Base-by-base conservation (phyloP, 2,113 vertebrate species). In the Phyllopteryx taeniolatus region DNA sequence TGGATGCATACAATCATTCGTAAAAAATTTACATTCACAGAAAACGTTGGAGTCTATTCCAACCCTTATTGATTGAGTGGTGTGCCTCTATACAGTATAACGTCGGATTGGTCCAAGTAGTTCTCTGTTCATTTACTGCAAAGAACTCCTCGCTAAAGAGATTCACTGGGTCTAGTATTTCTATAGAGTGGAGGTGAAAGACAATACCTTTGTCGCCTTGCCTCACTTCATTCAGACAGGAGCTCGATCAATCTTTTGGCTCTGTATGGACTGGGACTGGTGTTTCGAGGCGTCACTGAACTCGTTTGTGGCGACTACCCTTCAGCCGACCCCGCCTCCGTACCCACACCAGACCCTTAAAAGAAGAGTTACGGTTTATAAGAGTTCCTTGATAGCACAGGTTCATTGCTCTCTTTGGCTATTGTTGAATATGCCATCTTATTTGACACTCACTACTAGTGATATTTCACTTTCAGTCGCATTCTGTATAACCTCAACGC, bases 221-320 rank as follows among this genome's bases (percentile, higher is more conserved):
- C 85, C 82, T 82, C 78, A 90, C 79, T 91, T 90, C 81, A 90
- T 93, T 89, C 77, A 91, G 85, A 90, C 69, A 35, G 64, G 76
- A 78, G 81, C 72, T 78, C 80, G 89, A 93, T 92, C 92, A 90
- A 93, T 93, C 88, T 80, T 71, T 74, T 75, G 88, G 89, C 91
- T 92, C 92, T 92, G 90, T 90, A 85, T 90, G 76, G 89, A 91
- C 90, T 92, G 88, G 81, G 77, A 74, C 74, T 53, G 72, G 44
- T 88, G 88, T 88, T 86, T 68, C 20, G 19, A 87, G 90, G 91
- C 91, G 89, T 92, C 92, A 90, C 79, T 88, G 77, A 39, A 68
- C 84, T 91, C 76, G 19, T 91, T 91, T 85, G 74, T 88, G 86
- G 88, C 82, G 88, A 89, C 81, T 81, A 68, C 79, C 87, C 78